Evolutionary conservation across 2,113 vertebrate species (phyloP).

Genomic region (Chrysemys picta): DNA sequence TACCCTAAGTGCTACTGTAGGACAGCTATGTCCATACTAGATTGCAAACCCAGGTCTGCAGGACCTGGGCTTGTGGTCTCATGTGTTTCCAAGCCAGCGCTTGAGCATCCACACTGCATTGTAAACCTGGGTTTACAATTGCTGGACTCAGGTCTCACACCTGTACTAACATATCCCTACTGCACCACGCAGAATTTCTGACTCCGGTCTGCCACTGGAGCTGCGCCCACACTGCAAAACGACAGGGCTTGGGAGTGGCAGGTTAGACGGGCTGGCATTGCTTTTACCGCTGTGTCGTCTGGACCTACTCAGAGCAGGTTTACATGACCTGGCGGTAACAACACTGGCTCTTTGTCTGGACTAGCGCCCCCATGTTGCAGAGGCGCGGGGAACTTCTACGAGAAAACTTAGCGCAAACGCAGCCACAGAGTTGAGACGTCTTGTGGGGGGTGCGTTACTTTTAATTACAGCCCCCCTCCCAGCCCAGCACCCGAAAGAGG

Average conservation of each 20-base stretch:
- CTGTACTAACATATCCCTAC: background rate
- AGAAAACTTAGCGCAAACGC: no score
- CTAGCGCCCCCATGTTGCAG: background rate
- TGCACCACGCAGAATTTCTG: background rate
- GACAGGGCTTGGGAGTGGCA: background rate
- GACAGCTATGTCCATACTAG: background rate
- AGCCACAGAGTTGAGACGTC: no score
- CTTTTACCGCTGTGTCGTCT: background rate
- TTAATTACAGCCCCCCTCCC: background rate
- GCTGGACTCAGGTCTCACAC: no score
- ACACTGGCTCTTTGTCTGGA: background rate
- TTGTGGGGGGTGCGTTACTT: no score
- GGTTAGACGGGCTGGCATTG: background rate
- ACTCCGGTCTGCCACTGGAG: background rate
- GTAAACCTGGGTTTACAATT: background rate
- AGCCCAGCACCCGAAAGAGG: background rate
- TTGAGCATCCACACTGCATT: no score
- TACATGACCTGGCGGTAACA: background rate
- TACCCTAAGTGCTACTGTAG: background rate
- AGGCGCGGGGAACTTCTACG: no score
- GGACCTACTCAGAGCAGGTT: background rate
- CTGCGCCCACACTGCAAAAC: background rate
- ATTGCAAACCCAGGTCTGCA: background rate
- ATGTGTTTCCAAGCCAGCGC: background rate
- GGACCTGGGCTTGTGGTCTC: background rate